Base-by-base conservation (phyloP, 2,113 vertebrate genomes). In the Pyrgilauda ruficollis region DNA sequence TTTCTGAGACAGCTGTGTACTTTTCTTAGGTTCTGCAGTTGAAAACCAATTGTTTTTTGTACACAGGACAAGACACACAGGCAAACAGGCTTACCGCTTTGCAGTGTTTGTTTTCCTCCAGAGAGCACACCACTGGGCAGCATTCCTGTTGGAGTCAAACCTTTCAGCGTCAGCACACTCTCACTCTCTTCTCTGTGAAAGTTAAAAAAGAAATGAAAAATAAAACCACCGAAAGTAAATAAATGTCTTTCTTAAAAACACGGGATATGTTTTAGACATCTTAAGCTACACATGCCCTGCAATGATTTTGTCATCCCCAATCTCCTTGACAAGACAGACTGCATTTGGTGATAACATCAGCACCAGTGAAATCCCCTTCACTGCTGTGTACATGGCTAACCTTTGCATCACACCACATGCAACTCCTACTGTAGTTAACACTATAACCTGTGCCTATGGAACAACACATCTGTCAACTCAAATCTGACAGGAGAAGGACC, bases 71-170 rank as follows among this genome's bases (percentile, higher is more conserved):
- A 73, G 82, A 90, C 74, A 76, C 43, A 89, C 5, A 73, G 67
- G 80, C 82, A 75, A 39, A 90, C 64, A 85, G 44, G 94, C 99
- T 99, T 99, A 99, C 99, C 99, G 78, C 99, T 99, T 98, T 99
- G 99, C 92, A 99, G 98, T 69, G 99, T 99, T 96, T 99, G 99
- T 84, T 99, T 99, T 93, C 99, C 99, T 95, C 99, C 99, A 35
- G 99, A 99, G 83, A 99, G 98, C 64, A 99, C 99, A 35, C 99
- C 99, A 18, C 99, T 99, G 85, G 99, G 99, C 81, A 99, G 98
- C 99, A 99, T 99, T 96, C 99, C 99, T 23, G 99, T 99, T 6
- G 99, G 99, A 96, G 99, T 99, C 97, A 99, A 97, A 62, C 99
- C 99, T 95, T 99, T 99, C 98, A 99, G 98, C 0, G 99, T 99